Base-by-base conservation (phyloP, 1,140 invertebrate genomes). In the Theocolax elegans region DNA sequence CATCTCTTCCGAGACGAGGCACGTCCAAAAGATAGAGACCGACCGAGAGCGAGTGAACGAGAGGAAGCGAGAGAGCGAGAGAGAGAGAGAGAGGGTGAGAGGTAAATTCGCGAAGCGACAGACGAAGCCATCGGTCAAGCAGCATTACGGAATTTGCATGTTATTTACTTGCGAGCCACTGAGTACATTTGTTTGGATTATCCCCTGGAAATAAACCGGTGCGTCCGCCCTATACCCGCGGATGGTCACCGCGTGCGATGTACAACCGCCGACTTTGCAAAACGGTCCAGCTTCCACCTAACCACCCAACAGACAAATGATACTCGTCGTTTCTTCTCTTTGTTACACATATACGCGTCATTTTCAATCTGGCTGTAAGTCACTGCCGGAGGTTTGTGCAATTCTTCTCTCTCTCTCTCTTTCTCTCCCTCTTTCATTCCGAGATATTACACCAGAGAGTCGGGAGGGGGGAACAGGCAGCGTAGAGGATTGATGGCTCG, bases 101-200 rank as follows among this genome's bases (percentile, higher is more conserved):
- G n/a, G 10, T 35, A 35, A 35, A 4, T 35, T 10, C 75, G 71
- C 77, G 74, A 67, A 77, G 75, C 75, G 78, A 79, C 77, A 76
- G 81, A 79, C 77, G 79, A 80, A 84, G 80, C 80, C 82, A 86
- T 86, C 83, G 84, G 83, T 86, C 85, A 86, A 85, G 80, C 78
- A 84, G 85, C 83, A 86, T 86, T 86, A 86, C 84, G 80, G 83
- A 75, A 86, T 85, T 85, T 86, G 83, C 85, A 86, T 86, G 85
- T 86, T 86, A 86, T 86, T 86, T 86, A 86, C 83, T 83, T 79
- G 78, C 79, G 78, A 84, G 83, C 83, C 80, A 82, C 81, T 78
- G 79, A 86, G 85, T 85, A 85, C 85, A 86, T 86, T 86, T 85
- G 83, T 86, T 86, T 85, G 85, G 85, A 86, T 86, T 86, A 86